These are phyloP conservation scores for Acronicta psi DNA, from an alignment of 2,888 invertebrate genomes.

Conservation along the genomic window DNA sequence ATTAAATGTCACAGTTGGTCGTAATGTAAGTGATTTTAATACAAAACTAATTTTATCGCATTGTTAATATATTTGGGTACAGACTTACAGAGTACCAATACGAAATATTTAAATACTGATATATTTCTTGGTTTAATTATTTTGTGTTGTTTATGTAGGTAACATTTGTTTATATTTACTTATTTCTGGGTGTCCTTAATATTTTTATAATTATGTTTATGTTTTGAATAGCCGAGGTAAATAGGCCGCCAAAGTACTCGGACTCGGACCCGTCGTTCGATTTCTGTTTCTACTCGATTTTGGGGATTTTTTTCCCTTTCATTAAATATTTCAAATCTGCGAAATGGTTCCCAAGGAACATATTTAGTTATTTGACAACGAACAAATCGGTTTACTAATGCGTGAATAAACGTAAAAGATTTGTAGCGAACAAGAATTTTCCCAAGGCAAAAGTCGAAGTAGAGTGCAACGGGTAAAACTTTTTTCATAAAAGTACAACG, in stretches of 20 bases:
- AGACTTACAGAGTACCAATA: not conserved
- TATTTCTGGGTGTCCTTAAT: too few relatives aligned
- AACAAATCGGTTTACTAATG: slow-evolving; percentile 17
- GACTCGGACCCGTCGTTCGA: too few relatives aligned
- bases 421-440: slow-evolving; percentile 68
- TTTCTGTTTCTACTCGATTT: too few relatives aligned
- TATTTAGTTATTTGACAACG: not conserved
- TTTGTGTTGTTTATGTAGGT: slow-evolving; percentile 4
- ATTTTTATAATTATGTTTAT: too few relatives aligned
- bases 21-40: slow-evolving; percentile 47
- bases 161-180: not conserved
- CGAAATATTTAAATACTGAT: too few relatives aligned
- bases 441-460: slow-evolving; percentile 68
- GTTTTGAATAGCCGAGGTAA: not conserved
- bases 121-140: slow-evolving; percentile 3
- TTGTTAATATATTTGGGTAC: slow-evolving; percentile 41
- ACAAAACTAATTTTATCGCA: slow-evolving; percentile 31
- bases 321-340: not conserved
- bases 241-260: not conserved
- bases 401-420: slow-evolving; percentile 49
- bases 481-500: slow-evolving; percentile 86
- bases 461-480: slow-evolving; percentile 81
- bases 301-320: too few relatives aligned
- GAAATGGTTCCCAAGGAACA: not conserved
- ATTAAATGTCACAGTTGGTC: slow-evolving; percentile 44